A percentile compares a stretch with the other conserved stretches of the same genome.
phyloP scores from a whole-genome alignment of 2,888 invertebrate genomes.

The Fragum whitleyi region DNA sequence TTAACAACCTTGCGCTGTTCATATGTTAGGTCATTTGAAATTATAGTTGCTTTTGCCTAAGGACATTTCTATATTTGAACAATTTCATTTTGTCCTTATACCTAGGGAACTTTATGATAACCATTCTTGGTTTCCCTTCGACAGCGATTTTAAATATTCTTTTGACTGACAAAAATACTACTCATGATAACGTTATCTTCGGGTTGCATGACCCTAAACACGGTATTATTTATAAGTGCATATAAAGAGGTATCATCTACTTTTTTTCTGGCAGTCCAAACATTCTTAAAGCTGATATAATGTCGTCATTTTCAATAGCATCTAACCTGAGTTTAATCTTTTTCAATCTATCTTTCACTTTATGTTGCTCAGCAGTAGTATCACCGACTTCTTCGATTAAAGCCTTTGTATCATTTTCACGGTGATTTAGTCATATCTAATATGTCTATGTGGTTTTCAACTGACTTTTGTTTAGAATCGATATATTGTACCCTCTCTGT shows the following conservation, averaged over 20 bases:
- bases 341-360: neutral
- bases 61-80: no score
- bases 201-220: neutral
- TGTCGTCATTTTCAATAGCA: no score
- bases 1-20: neutral
- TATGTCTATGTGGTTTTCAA: no score
- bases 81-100: neutral
- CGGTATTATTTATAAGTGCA: neutral
- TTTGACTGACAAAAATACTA: neutral
- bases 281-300: neutral
- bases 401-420: no score
- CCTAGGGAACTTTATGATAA: neutral
- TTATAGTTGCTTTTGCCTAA: neutral
- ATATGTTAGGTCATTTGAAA: slow-evolving; percentile 11
- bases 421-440: no score
- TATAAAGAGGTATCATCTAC: neutral
- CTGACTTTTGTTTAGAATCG: no score
- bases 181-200: neutral
- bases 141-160: neutral
- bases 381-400: no score
- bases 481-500: no score
- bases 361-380: no score
- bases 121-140: neutral
- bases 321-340: neutral
- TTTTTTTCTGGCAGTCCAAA: neutral